A percentile compares a stretch with the other conserved stretches of the same genome.
Evolutionary conservation across 2,113 vertebrate genomes (phyloP).

Genomic region (Pipra filicauda): DNA sequence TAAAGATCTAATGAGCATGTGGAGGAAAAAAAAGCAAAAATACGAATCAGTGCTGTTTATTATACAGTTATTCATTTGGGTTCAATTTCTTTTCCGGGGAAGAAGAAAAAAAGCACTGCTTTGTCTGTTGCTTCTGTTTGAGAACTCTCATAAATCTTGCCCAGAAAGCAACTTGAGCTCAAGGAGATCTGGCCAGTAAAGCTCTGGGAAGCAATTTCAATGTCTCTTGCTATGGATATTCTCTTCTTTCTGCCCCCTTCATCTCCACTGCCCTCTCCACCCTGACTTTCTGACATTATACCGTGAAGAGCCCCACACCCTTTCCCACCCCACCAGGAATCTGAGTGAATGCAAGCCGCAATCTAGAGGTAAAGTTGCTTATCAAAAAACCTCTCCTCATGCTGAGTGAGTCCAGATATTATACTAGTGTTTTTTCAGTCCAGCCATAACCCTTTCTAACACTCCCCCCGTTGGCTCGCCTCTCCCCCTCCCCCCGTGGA

Average conservation of each 20-base stretch:
- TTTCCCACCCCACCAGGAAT: conserved; percentile 60
- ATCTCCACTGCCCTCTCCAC: background rate
- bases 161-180: conserved; percentile 61
- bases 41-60: background rate
- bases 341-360: conserved; percentile 14
- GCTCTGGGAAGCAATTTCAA: conserved; percentile 29
- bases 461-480: background rate
- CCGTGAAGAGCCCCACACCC: conserved; percentile 54
- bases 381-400: conserved; percentile 11
- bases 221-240: background rate
- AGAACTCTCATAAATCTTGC: conserved; percentile 73
- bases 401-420: conserved; percentile 22
- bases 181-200: background rate
- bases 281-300: conserved; percentile 24
- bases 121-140: conserved; percentile 71
- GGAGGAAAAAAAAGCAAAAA: background rate
- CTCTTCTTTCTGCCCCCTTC: conserved; percentile 35
- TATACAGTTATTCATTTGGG: conserved; percentile 32
- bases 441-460: conserved; percentile 6
- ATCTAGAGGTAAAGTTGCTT: conserved; percentile 44
- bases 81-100: conserved; percentile 52
- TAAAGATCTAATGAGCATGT: background rate
- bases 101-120: conserved; percentile 18
- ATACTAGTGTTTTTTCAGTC: conserved; percentile 1
- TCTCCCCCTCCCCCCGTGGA: conserved; percentile 44